These are phyloP conservation scores for Xylocopa sonorina DNA, from an alignment of 1,140 invertebrate species.

Conservation along the genomic window DNA sequence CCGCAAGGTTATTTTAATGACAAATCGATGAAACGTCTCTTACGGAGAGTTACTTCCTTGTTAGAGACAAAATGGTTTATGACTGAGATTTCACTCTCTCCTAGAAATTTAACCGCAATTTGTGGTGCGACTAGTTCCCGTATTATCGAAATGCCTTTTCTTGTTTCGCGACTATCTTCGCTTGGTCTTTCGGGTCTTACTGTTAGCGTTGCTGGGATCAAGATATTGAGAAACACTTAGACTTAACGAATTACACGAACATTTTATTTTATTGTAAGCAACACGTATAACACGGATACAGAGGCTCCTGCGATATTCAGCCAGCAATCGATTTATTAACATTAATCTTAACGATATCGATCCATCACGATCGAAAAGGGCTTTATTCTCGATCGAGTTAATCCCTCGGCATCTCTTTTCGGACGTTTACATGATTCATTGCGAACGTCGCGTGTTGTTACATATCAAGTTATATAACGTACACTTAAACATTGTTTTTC, in stretches of 20 bases:
- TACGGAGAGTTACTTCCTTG: conserved; percentile 32
- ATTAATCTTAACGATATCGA: conserved; percentile 45
- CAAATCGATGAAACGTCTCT: conserved; percentile 66
- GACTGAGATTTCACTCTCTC: neutral
- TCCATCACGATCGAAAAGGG: too few relatives aligned
- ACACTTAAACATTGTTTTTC: conserved; percentile 43
- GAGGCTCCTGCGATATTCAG: conserved; percentile 60
- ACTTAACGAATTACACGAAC: conserved; percentile 34
- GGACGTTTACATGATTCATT: neutral
- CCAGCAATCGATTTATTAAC: conserved; percentile 31
- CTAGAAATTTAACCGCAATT: neutral
- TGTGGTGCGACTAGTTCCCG: neutral
- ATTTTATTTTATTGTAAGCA: conserved; percentile 77
- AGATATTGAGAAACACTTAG: neutral
- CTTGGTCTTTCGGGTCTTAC: neutral
- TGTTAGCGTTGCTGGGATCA: too few relatives aligned
- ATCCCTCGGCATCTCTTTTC: neutral
- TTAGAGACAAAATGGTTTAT: conserved; percentile 27
- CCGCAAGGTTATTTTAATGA: conserved; percentile 55
- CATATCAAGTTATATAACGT: conserved; percentile 31
- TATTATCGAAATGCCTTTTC: neutral
- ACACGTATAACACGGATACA: conserved; percentile 78
- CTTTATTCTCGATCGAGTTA: neutral
- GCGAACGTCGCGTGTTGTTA: conserved; percentile 31
- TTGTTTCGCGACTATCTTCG: neutral